Base-by-base conservation (phyloP, 2,113 vertebrate species). In the Elephantulus edwardii region DNA sequence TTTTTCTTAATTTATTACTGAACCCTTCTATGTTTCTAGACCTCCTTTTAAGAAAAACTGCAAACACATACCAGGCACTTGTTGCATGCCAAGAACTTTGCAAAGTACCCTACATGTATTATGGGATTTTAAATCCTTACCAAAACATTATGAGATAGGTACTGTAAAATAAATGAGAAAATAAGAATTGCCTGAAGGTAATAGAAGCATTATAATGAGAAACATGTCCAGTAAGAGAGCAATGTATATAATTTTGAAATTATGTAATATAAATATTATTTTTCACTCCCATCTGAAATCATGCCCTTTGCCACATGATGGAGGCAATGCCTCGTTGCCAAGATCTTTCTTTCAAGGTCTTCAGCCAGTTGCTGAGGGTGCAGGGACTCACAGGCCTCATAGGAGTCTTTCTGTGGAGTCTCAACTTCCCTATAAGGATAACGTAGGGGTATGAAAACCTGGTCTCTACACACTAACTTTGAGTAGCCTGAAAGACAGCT, bases 1-100 rank as follows among this genome's bases (percentile, higher is more conserved):
- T 56, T 74, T 71, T 90, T 88, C 70, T 93, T 79, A 70, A 22
- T 84, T 90, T 89, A 90, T 83, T 83, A 87, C 82, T 93, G 83
- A 90, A 74, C 77, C 20, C 35, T 42, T 89, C 68, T 46, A 4
- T 90, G 70, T 56, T 70, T 44, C n/a, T 46, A 91, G 38, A 72
- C 78, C 19, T 90, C 88, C 60, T 86, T 33, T 89, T 89, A 87
- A 82, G 84, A 76, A 91, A 92, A 94, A 66, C 54, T 77, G 38
- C 46, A 80, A 83, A 83, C 30, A 76, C 56, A 68, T 30, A 72
- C 46, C 77, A 94, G 54, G 76, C 48, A 42, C 70, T 82, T 68
- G 56, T 17, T 48, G 22, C 42, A 7, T 89, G 52, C 82, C 35
- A 30, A 48, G 68, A 94, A 78, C 44, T 48, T 91, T 83, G 56